These are phyloP conservation scores for Falco naumanni DNA, from an alignment of 2,797 vertebrate genomes.

Conservation along the genomic window DNA sequence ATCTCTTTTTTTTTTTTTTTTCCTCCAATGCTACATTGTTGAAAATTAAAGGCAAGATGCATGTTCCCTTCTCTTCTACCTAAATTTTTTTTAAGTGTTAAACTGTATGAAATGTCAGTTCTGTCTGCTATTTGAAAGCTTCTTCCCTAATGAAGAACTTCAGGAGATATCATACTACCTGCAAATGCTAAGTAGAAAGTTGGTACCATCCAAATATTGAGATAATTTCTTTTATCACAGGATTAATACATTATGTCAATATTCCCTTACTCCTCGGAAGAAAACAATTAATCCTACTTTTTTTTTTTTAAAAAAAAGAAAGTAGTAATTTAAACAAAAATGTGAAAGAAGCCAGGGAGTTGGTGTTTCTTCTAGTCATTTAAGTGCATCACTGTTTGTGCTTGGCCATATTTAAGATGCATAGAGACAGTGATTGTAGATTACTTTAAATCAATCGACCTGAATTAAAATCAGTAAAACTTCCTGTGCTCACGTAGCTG, in stretches of 20 bases:
- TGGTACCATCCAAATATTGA: background rate
- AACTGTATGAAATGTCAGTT: constrained; percentile 37
- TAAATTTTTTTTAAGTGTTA: background rate
- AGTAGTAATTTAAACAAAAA: background rate
- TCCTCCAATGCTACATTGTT: background rate
- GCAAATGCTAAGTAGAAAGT: background rate
- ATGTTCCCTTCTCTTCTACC: constrained; percentile 43
- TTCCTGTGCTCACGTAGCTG: background rate
- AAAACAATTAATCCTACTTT: background rate
- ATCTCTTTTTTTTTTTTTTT: background rate
- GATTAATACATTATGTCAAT: background rate
- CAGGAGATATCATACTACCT: background rate
- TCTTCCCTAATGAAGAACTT: background rate
- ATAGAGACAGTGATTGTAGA: background rate
- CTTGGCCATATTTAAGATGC: background rate
- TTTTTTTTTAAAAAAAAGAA: background rate
- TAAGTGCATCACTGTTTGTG: background rate
- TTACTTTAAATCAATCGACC: background rate
- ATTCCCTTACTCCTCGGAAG: background rate
- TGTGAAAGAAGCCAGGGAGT: background rate
- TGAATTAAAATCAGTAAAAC: background rate
- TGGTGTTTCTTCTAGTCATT: background rate
- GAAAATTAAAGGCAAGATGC: constrained; percentile 50
- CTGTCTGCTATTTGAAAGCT: constrained; percentile 33
- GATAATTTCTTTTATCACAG: background rate